Evolutionary conservation across 2,797 vertebrate species (phyloP), one percentile per base, ranked within the genome.

Genomic region (Malacoctenus gilli): DNA sequence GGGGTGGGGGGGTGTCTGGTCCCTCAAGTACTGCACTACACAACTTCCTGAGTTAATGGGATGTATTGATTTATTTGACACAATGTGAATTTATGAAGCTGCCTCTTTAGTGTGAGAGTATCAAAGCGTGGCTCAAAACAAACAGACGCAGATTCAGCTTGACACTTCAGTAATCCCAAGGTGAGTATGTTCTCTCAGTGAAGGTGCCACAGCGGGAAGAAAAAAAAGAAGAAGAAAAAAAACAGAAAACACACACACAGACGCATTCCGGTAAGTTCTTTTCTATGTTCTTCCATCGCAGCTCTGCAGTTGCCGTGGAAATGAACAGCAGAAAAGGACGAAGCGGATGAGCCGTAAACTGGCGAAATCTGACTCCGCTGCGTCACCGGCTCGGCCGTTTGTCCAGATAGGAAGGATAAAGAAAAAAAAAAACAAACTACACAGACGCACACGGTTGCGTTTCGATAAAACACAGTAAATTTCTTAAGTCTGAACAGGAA

Each of bases 61-160:
- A 86, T 75, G 72, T 85, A 90, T 87, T 87, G 87, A 91, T 90
- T 90, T 87, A 84, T 87, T 87, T 86, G 88, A 87, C 85, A 89
- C 85, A 83, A 82, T 83, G 83, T 79, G 85, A 89, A 84, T 89
- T 87, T 88, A 85, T 87, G 83, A 87, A 89, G 89, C 75, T 39
- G 76, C 80, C 71, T 81, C 78, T 85, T 85, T 75, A 82, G 75
- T 66, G 80, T 67, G 65, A 83, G 72, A 59, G 84, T 83, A 86
- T 89, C 84, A 87, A 89, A 89, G 87, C 68, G n/a, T 39, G 68
- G 72, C 86, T 87, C 78, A 80, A 87, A 87, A 86, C 82, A 90
- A 90, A 87, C 81, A 85, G 71, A 71, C 61, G 38, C 52, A 85
- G 82, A 88, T 87, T 83, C 79, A 66, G 69, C 35, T 67, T 50